Evolutionary conservation across 2,113 vertebrate species (phyloP).

Genomic region (Perca flavescens): DNA sequence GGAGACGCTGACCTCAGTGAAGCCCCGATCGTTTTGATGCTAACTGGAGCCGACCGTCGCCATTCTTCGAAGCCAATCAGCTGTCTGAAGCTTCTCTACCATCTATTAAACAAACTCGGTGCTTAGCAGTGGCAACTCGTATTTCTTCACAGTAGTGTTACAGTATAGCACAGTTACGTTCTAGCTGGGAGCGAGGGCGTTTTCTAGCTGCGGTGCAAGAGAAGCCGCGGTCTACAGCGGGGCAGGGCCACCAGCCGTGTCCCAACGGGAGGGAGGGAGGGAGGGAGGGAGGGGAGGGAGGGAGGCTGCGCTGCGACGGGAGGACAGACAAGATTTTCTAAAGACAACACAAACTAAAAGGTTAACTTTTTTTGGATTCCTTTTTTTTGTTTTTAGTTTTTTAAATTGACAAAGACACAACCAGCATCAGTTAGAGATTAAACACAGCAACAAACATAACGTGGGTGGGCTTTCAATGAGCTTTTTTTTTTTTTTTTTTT

Average conservation of each 20-base stretch:
- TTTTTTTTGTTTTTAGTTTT: not conserved
- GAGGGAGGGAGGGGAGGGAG: constrained; percentile 18
- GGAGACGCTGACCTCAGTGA: constrained; percentile 50
- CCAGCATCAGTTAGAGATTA: constrained; percentile 52
- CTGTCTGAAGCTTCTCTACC: constrained; percentile 13
- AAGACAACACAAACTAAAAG: constrained; percentile 59
- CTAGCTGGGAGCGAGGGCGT: constrained; percentile 46
- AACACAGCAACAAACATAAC: constrained; percentile 51
- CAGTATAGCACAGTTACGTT: constrained; percentile 67
- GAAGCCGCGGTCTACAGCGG: constrained; percentile 41
- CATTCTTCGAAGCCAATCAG: constrained; percentile 25
- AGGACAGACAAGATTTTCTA: constrained; percentile 46
- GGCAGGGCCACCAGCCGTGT: constrained; percentile 20
- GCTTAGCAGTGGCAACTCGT: constrained; percentile 53
- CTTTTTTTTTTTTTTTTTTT: constrained; percentile 17
- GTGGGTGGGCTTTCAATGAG: constrained; percentile 51
- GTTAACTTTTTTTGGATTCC: not conserved
- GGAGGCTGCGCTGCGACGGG: constrained; percentile 31
- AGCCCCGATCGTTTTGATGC: constrained; percentile 55
- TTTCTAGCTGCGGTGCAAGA: constrained; percentile 46
- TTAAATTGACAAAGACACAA: constrained; percentile 52
- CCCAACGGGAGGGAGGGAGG: constrained; percentile 11
- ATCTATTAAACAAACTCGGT: constrained; percentile 33
- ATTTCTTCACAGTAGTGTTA: constrained; percentile 75
- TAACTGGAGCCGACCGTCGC: constrained; percentile 33